A percentile compares a stretch with the other conserved stretches of the same genome.
phyloP scores from a whole-genome alignment of 2,113 vertebrate species.

The Oryzias melastigma region DNA sequence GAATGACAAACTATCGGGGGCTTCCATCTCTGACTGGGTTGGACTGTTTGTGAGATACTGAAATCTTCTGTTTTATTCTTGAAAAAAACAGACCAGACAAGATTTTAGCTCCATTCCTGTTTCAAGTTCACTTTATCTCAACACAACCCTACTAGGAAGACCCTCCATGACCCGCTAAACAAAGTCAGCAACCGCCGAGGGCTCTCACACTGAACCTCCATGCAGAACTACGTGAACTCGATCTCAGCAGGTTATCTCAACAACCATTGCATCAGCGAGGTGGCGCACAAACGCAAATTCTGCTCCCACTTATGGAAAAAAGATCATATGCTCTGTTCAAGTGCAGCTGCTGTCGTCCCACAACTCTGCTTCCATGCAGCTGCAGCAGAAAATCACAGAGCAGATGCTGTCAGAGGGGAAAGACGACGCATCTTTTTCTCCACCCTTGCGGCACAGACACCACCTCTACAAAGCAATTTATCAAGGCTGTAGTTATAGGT shows the following conservation, averaged over 20 bases:
- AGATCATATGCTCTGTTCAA: conserved; percentile 39
- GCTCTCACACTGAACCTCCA: conserved; percentile 26
- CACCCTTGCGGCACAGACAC: conserved; percentile 30
- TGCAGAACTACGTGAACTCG: conserved; percentile 27
- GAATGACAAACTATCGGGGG: no score
- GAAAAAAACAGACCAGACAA: no score
- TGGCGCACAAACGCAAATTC: conserved; percentile 43
- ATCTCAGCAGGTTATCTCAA: conserved; percentile 44
- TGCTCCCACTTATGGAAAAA: conserved; percentile 44
- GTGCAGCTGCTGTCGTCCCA: conserved; percentile 34
- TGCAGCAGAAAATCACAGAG: conserved; percentile 23
- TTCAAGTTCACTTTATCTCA: no score
- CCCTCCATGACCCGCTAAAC: conserved; percentile 20
- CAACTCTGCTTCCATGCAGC: conserved; percentile 28
- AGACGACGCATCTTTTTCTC: conserved; percentile 14
- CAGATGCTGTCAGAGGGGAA: conserved; percentile 25
- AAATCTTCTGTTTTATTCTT: no score
- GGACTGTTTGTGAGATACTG: no score
- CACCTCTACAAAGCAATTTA: conserved; percentile 14
- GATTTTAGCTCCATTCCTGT: no score
- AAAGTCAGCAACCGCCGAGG: conserved; percentile 22
- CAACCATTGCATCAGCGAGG: conserved; percentile 35
- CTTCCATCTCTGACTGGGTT: no score
- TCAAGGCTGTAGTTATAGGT: conserved; percentile 23
- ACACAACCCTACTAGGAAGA: conserved; percentile 5